Evolutionary conservation across 2,888 invertebrate species (phyloP), one percentile per base, ranked within the genome.

Genomic region (Carcina quercana): DNA sequence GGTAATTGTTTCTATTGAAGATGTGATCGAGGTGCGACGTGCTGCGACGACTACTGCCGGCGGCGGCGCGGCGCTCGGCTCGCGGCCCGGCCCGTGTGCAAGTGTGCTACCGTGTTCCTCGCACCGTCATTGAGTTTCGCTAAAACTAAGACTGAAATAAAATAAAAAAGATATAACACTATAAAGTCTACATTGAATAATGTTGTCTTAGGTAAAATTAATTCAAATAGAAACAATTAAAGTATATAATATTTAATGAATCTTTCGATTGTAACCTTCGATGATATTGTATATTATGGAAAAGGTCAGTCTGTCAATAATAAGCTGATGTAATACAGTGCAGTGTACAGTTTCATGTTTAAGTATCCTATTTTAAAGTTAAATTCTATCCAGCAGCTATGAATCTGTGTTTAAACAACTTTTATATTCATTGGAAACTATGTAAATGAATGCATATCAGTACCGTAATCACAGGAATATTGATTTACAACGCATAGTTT

Each of bases 111-210:
- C 66, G 69, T 62, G 65, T 63, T 66, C 71, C 73, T 66, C 65
- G 73, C 73, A 63, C 76, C 72, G 65, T 68, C 71, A 65, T 67
- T 64, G 72, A 71, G 73, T 79, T 74, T 75, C 72, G 75, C 76
- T 71, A 75, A 69, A 69, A 76, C 83, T 73, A 83, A 85, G 84
- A 85, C 84, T 85, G 84, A 84, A 67, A 75, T 75, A 73, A 67
- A 75, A 66, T 72, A 71, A 75, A 70, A 65, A 76, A 69, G 70
- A 79, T 78, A 69, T 64, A 67, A 78, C 78, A 65, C 74, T 78
- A 72, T 73, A 68, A 74, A 76, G 70, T 76, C 75, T 75, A 76
- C 74, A 69, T 76, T 74, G 68, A 67, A 71, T 57, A 71, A 78
- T 74, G 75, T 79, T 74, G 74, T 79, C 78, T 75, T 80, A 79